Evolutionary conservation across 37 sponge, comb jelly and placozoan genomes (phyloP), one percentile per base, ranked within the genome.

Genomic region (Petrosia ficiformis): DNA sequence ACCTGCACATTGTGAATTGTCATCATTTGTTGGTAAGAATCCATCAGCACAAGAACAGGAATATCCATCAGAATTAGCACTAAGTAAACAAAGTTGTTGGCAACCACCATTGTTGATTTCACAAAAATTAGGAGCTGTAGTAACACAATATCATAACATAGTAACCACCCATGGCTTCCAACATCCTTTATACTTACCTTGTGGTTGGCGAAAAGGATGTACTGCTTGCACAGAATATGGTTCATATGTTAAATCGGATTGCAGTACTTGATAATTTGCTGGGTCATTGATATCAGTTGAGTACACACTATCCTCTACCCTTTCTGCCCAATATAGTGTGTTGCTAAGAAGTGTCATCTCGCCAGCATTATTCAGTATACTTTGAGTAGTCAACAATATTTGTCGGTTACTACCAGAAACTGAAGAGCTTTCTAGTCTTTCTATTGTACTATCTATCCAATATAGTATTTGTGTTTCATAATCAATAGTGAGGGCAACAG

Each of bases 251-350:
- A 44, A 38, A 44, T 29, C 32, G 67, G 6, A 26, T 19, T 16
- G 10, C 37, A 65, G 42, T 57, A 30, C 56, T 22, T 56, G 22
- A 4, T 48, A 42, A 52, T n/a, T 77, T 6, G 6, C 34, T 48
- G 78, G 65, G 43, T n/a, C 22, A 19, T 21, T 43, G 19, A 67
- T 39, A 33, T 68, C 22, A 22, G 78, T 67, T 29, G 57, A 35
- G n/a, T 65, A 44, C 5, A 77, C 37, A 4, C 56, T 44, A 29
- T 77, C 36, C 28, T 42, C 37, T 22, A 57, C 22, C 14, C 31
- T 31, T 36, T 77, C 68, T 54, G 57, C 67, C 78, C 68, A 77
- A 67, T 77, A 77, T 22, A 77, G 68, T 28, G 37, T 67, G 24
- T 67, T 67, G 28, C 64, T 35, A 28, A 76, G 37, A 22, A 36